These are phyloP conservation scores for Molorchus minor DNA, from an alignment of 2,888 invertebrate species.

Conservation along the genomic window DNA sequence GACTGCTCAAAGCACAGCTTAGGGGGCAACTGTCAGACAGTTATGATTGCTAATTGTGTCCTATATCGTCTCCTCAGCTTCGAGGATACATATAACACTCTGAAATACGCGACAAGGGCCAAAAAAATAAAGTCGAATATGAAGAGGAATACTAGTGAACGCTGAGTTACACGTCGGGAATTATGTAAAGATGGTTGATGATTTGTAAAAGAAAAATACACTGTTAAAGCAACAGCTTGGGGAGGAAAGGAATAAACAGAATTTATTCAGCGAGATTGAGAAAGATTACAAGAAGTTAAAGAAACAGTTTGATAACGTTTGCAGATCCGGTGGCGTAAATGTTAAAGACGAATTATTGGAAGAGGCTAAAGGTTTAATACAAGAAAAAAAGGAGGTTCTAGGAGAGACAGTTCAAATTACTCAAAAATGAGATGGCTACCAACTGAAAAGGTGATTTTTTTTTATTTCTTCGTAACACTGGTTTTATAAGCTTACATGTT, in stretches of 20 bases:
- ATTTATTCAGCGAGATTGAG: conserved; percentile 36
- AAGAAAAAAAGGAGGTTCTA: conserved; percentile 41
- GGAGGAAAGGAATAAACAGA: conserved; percentile 30
- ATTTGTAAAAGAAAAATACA: conserved; percentile 63
- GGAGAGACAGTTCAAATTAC: conserved; percentile 43
- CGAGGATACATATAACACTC: conserved; percentile 93
- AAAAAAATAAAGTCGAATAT: conserved; percentile 80
- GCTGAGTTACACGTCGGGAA: conserved; percentile 75
- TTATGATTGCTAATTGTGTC: conserved; percentile 93
- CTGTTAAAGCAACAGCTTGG: conserved; percentile 36
- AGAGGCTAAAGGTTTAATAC: conserved; percentile 32
- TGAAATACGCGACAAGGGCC: conserved; percentile 86
- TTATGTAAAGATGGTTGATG: conserved; percentile 77
- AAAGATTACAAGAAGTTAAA: conserved; percentile 24
- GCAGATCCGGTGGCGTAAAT: neutral
- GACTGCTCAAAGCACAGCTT: conserved; percentile 91
- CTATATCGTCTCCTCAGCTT: conserved; percentile 80
- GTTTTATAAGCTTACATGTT: too few species aligned
- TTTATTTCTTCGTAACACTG: neutral
- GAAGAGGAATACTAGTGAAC: conserved; percentile 76
- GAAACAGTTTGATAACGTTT: neutral
- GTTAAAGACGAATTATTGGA: conserved; percentile 23
- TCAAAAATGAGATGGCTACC: conserved; percentile 40
- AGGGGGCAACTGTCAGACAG: conserved; percentile 91
- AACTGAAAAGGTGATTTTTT: conserved; percentile 42